phyloP scores from a whole-genome alignment of 2,888 invertebrate species.

The Netelia melanura region DNA sequence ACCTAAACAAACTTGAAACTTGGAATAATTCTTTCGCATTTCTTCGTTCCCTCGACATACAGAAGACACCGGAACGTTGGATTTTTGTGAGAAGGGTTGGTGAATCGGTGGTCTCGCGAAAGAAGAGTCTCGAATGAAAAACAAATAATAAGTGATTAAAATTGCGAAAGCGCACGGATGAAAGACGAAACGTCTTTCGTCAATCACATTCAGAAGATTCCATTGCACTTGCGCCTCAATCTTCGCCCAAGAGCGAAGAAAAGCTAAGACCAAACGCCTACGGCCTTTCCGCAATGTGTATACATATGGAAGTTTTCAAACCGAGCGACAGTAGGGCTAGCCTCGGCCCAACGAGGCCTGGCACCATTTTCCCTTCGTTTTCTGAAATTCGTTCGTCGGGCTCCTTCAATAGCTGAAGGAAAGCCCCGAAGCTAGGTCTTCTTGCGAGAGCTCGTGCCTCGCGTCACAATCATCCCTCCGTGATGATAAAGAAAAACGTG shows the following conservation, averaged over 20 bases:
- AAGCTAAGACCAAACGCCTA: slow-evolving; percentile 33
- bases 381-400: slow-evolving; percentile 41
- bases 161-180: too few species aligned
- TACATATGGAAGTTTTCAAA: slow-evolving; percentile 18
- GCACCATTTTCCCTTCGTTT: slow-evolving; percentile 22
- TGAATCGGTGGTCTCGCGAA: too few species aligned
- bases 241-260: background rate
- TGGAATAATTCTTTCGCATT: background rate
- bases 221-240: slow-evolving; percentile 13
- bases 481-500: slow-evolving; percentile 60
- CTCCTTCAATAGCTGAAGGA: slow-evolving; percentile 42
- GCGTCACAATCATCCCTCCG: slow-evolving; percentile 60
- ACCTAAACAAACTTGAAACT: background rate
- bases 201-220: slow-evolving; percentile 8
- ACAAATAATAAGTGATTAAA: too few species aligned
- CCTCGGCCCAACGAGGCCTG: background rate
- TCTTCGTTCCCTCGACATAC: too few species aligned
- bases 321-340: background rate
- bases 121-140: too few species aligned
- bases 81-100: too few species aligned
- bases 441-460: slow-evolving; percentile 45
- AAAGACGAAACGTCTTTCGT: background rate
- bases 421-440: slow-evolving; percentile 35
- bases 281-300: slow-evolving; percentile 30
- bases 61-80: too few species aligned